These are phyloP conservation scores for Drosophila littoralis DNA, from an alignment of 1,140 invertebrate species.

Conservation along the genomic window DNA sequence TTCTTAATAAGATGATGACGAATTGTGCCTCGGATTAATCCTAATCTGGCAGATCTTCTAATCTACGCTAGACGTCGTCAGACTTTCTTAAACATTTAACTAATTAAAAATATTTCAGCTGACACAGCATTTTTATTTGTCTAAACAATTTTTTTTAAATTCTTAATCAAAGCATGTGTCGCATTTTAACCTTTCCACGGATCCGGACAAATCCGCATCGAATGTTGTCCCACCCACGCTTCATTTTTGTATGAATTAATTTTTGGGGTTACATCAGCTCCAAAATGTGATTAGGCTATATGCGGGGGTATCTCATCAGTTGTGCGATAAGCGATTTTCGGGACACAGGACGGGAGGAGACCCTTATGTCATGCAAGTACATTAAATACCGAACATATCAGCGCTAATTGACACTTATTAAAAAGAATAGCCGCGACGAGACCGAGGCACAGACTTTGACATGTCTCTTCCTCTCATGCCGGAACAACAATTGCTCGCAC, in stretches of 20 bases:
- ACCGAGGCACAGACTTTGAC: constrained; percentile 28
- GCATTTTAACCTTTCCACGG: constrained; percentile 24
- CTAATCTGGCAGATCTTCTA: constrained; percentile 1
- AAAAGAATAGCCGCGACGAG: constrained; percentile 31
- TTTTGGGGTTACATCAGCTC: constrained; percentile 68
- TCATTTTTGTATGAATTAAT: constrained; percentile 54
- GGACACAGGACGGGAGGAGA: neutral
- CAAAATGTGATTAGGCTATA: constrained; percentile 30
- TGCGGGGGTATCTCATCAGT: constrained; percentile 46
- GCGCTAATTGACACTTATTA: constrained; percentile 76
- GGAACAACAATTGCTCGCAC: constrained; percentile 49
- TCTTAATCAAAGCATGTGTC: constrained; percentile 23
- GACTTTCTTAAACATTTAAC: neutral
- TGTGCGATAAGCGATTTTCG: constrained; percentile 55
- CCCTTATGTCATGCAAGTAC: constrained; percentile 33
- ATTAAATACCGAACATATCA: constrained; percentile 58
- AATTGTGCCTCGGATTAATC: neutral
- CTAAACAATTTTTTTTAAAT: constrained; percentile 14
- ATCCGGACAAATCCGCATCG: constrained; percentile 34
- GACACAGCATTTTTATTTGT: constrained; percentile 27
- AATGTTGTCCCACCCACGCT: constrained; percentile 47
- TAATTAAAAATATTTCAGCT: constrained; percentile 32
- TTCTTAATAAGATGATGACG: neutral
- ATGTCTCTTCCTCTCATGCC: constrained; percentile 18
- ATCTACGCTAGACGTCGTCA: constrained; percentile 15